These are phyloP conservation scores for Limonius californicus DNA, from an alignment of 1,140 invertebrate genomes.

Conservation along the genomic window DNA sequence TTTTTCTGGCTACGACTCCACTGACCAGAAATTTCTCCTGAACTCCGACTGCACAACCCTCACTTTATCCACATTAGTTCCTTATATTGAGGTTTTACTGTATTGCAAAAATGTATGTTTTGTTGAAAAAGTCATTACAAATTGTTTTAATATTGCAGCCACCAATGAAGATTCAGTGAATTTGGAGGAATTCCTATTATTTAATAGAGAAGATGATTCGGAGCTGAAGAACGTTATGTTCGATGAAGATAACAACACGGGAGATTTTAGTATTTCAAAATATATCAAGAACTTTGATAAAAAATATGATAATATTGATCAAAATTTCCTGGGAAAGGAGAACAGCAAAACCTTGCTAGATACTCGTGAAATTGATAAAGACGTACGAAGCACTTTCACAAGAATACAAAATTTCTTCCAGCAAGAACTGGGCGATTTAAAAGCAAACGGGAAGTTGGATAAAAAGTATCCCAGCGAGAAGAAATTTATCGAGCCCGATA, in stretches of 20 bases:
- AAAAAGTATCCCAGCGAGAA: conserved; percentile 29
- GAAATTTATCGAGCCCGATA: conserved; percentile 42
- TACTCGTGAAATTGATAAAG: neutral
- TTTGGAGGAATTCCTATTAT: conserved; percentile 45
- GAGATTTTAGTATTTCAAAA: conserved; percentile 13
- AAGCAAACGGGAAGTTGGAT: conserved; percentile 22
- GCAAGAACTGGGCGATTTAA: conserved; percentile 21
- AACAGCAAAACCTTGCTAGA: neutral
- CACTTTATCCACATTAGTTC: too few species aligned
- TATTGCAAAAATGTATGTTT: too few species aligned
- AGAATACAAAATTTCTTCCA: conserved; percentile 35
- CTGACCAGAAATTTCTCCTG: too few species aligned
- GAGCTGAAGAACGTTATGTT: conserved; percentile 19
- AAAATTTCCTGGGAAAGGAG: conserved; percentile 28
- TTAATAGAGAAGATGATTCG: conserved; percentile 37
- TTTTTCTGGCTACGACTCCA: too few species aligned
- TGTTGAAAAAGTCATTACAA: neutral
- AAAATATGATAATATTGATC: conserved; percentile 23
- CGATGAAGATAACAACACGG: conserved; percentile 13
- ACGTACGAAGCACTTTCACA: conserved; percentile 27
- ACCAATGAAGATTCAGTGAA: conserved; percentile 38
- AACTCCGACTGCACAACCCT: too few species aligned
- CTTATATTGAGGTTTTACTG: too few species aligned
- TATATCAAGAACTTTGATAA: conserved; percentile 28
- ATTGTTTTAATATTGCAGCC: conserved; percentile 1